Percentiles rank a stretch among this genome's conserved stretches.
Conservation (phyloP, 1,140 invertebrate genomes). For the Brachionus calyciflorus region DNA sequence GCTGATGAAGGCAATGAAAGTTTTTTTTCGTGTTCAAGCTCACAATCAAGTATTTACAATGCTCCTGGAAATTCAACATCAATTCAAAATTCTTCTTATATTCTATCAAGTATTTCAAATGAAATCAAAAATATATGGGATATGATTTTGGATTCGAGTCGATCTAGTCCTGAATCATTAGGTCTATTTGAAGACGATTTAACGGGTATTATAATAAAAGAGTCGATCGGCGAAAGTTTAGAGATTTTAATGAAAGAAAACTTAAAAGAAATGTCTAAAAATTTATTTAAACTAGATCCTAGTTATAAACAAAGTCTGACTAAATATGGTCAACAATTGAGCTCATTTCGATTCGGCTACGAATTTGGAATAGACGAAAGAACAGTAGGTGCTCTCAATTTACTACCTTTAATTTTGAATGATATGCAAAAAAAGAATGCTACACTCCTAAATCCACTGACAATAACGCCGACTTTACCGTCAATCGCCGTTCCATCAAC, state of each 20-base stretch:
- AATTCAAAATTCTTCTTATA: conserved; percentile 6
- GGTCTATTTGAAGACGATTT: conserved; percentile 43
- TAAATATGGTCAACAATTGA: not conserved
- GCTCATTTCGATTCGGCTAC: not conserved
- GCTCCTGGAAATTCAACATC: conserved; percentile 18
- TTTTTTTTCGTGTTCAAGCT: conserved; percentile 18
- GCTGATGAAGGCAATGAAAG: not conserved
- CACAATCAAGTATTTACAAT: not conserved
- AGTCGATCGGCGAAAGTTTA: not conserved
- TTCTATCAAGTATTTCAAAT: not conserved
- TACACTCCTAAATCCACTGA: not conserved
- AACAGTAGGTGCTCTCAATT: conserved; percentile 26
- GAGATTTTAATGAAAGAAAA: conserved; percentile 40
- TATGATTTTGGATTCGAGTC: conserved; percentile 8
- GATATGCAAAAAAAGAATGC: conserved; percentile 38
- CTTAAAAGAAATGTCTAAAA: not conserved
- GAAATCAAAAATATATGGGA: conserved; percentile 45
- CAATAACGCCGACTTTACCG: not conserved
- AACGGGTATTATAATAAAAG: not conserved
- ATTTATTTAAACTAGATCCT: conserved; percentile 43
- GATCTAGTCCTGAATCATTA: conserved; percentile 27
- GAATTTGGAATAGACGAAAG: conserved; percentile 28
- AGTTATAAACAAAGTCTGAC: not conserved
- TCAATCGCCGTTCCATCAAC: conserved; percentile 5
- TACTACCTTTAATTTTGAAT: conserved; percentile 18